These are phyloP conservation scores for Cotesia congregata DNA, from an alignment of 2,888 invertebrate species.

Conservation along the genomic window DNA sequence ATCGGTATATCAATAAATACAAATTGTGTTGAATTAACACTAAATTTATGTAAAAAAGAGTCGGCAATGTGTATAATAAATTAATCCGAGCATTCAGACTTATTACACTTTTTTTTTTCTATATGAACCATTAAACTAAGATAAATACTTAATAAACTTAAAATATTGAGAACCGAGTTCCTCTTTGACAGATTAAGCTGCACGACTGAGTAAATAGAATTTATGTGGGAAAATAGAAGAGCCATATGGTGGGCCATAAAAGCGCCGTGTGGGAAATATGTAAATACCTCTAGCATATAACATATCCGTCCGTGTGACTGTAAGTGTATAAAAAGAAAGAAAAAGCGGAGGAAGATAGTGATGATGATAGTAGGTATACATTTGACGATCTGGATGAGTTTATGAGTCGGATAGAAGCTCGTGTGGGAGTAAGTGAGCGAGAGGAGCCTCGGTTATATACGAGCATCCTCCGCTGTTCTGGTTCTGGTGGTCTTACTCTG, in stretches of 20 bases:
- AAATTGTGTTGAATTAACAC: no score
- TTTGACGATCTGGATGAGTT: conserved; percentile 2
- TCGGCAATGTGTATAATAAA: no score
- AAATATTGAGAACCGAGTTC: not conserved
- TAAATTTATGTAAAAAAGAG: no score
- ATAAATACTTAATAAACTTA: not conserved
- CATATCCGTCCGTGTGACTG: not conserved
- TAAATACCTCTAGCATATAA: not conserved
- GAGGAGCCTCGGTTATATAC: conserved; percentile 6
- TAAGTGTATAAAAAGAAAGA: not conserved
- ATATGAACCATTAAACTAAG: not conserved
- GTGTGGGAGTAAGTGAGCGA: not conserved
- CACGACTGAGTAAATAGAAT: not conserved
- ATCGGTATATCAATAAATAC: no score
- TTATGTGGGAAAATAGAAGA: not conserved
- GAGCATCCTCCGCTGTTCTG: not conserved
- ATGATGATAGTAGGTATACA: not conserved
- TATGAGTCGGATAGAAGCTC: not conserved
- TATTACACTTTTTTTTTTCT: no score
- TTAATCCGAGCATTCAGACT: no score
- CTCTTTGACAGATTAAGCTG: conserved; percentile 2
- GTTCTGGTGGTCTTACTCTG: not conserved
- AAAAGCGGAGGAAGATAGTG: not conserved
- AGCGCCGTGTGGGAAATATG: conserved; percentile 2
- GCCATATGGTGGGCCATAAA: conserved; percentile 15